phyloP scores from a whole-genome alignment of 2,888 invertebrate species.

The Dicranocentrus wangi region DNA sequence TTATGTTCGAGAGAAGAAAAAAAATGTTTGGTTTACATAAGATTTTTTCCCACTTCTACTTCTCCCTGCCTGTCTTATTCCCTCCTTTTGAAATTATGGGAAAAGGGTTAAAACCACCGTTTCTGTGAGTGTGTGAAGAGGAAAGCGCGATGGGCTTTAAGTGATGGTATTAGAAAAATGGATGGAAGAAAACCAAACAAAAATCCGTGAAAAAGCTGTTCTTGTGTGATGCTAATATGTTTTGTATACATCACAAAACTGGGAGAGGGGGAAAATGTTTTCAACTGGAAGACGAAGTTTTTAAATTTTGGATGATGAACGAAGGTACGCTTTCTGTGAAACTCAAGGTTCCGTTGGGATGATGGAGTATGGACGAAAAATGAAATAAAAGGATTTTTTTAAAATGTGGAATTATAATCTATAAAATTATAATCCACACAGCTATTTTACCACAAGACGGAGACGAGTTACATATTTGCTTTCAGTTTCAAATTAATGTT shows the following conservation, averaged over 20 bases:
- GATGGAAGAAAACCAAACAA: constrained; percentile 15
- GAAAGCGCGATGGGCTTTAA: neutral
- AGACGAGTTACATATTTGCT: no score
- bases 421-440: no score
- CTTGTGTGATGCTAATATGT: constrained; percentile 12
- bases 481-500: no score
- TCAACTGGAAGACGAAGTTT: neutral
- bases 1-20: no score
- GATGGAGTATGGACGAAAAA: no score
- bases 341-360: no score
- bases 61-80: no score
- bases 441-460: no score
- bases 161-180: constrained; percentile 5
- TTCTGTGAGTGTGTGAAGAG: constrained; percentile 2
- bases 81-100: neutral
- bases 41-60: neutral
- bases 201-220: constrained; percentile 3
- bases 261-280: neutral
- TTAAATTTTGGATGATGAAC: no score
- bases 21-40: constrained; percentile 2
- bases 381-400: no score
- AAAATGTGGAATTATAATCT: no score
- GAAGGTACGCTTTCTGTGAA: no score
- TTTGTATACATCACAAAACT: neutral
- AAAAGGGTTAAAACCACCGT: constrained; percentile 19